Conservation (phyloP, 2,797 vertebrate genomes). For the Aeoliscus strigatus region DNA sequence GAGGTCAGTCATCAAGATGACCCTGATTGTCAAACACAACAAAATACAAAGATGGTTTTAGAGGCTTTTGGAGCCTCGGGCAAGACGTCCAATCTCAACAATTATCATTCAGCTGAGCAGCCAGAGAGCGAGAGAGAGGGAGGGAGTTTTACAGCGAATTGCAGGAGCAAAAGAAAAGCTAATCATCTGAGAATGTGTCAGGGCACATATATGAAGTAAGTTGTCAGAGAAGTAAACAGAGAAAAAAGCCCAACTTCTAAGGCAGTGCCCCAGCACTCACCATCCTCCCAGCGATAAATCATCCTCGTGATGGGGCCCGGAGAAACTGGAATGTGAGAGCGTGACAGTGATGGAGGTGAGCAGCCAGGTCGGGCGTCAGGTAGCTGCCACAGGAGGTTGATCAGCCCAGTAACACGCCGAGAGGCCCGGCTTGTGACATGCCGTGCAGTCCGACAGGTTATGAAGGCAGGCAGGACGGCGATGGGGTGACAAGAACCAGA, state of each 20-base stretch:
- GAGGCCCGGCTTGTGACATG: constrained; percentile 47
- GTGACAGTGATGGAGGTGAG: constrained; percentile 68
- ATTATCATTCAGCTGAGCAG: constrained; percentile 38
- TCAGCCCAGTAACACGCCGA: constrained; percentile 49
- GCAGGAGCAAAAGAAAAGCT: no score
- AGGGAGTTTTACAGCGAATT: no score
- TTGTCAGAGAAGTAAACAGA: constrained; percentile 8
- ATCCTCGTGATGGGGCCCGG: constrained; percentile 37
- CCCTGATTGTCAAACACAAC: constrained; percentile 53
- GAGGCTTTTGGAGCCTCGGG: constrained; percentile 36
- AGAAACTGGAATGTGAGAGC: constrained; percentile 60
- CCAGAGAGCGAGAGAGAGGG: no score
- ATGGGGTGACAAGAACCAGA: constrained; percentile 64
- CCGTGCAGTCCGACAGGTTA: constrained; percentile 59
- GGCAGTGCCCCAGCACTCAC: constrained; percentile 13
- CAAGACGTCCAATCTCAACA: constrained; percentile 29
- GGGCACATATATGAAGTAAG: constrained; percentile 6
- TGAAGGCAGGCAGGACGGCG: constrained; percentile 49
- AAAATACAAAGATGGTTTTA: constrained; percentile 45
- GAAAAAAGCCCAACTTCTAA: constrained; percentile 12
- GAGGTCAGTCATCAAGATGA: constrained; percentile 62
- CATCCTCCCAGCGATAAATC: constrained; percentile 47
- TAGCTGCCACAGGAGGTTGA: constrained; percentile 60
- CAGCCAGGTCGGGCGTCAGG: constrained; percentile 63
- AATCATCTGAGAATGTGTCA: constrained; percentile 4